These are phyloP conservation scores for Helicoverpa armigera DNA, from an alignment of 1,140 invertebrate genomes.

Conservation along the genomic window DNA sequence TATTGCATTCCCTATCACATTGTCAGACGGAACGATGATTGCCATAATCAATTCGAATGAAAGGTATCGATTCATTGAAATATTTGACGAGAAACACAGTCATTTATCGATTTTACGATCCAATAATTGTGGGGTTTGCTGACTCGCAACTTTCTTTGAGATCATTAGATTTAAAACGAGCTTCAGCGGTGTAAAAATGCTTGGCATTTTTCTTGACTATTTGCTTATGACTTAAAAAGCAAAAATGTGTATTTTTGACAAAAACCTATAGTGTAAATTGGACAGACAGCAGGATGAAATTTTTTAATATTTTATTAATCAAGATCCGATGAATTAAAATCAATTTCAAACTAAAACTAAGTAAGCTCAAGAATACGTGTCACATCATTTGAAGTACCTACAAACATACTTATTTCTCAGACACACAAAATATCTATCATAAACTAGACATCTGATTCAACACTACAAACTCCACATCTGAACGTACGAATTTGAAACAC, in stretches of 20 bases:
- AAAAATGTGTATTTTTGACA: no score
- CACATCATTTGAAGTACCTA: no score
- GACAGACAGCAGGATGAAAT: no score
- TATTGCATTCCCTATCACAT: conserved; percentile 37
- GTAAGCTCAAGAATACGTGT: no score
- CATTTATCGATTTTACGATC: conserved; percentile 64
- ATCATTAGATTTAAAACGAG: conserved; percentile 59
- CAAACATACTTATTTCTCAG: no score
- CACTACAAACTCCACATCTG: not conserved
- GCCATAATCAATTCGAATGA: conserved; percentile 32
- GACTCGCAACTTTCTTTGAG: conserved; percentile 59
- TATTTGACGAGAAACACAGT: conserved; percentile 52
- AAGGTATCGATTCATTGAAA: conserved; percentile 60
- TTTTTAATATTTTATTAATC: no score
- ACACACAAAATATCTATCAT: no score
- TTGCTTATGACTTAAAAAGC: no score
- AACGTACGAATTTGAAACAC: conserved; percentile 17
- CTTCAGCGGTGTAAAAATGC: conserved; percentile 59
- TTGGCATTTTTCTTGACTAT: no score
- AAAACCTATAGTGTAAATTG: no score
- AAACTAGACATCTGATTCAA: not conserved
- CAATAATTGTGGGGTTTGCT: conserved; percentile 59
- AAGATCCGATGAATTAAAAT: no score
- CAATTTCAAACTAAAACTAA: no score
- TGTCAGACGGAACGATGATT: conserved; percentile 28